Conservation (phyloP, 2,797 vertebrate genomes). For the Propithecus perrieri region DNA sequence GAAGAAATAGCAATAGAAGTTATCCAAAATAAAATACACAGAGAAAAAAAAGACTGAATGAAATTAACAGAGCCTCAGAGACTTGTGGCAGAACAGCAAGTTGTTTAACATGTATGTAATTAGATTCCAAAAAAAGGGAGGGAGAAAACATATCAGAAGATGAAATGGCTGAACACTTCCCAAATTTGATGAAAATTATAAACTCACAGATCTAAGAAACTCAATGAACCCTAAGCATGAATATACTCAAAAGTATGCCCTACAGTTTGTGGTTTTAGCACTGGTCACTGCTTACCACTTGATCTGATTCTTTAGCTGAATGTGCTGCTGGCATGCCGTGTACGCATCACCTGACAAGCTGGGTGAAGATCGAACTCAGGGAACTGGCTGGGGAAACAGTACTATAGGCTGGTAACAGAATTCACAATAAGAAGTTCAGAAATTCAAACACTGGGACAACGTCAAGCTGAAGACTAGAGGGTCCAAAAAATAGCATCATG, state of each 20-base stretch:
- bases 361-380: background rate
- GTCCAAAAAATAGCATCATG: background rate
- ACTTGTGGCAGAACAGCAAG: background rate
- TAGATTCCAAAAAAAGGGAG: background rate
- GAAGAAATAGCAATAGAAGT: background rate
- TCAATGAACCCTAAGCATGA: background rate
- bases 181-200: slow-evolving; percentile 2
- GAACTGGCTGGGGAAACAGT: background rate
- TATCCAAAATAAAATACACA: background rate
- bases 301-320: background rate
- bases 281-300: background rate
- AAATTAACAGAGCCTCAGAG: background rate
- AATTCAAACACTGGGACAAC: background rate
- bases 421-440: background rate
- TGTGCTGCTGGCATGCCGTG: background rate
- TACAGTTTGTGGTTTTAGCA: background rate
- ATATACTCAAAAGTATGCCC: background rate
- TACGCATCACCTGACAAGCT: background rate
- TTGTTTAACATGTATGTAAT: background rate
- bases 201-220: background rate
- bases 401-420: background rate
- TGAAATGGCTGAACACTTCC: background rate
- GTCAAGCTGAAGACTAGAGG: background rate
- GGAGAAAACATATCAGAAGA: background rate
- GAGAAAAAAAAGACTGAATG: background rate